Evolutionary conservation across 2,888 invertebrate species (phyloP), one percentile per base, ranked within the genome.

Genomic region (Microctonus hyperodae): DNA sequence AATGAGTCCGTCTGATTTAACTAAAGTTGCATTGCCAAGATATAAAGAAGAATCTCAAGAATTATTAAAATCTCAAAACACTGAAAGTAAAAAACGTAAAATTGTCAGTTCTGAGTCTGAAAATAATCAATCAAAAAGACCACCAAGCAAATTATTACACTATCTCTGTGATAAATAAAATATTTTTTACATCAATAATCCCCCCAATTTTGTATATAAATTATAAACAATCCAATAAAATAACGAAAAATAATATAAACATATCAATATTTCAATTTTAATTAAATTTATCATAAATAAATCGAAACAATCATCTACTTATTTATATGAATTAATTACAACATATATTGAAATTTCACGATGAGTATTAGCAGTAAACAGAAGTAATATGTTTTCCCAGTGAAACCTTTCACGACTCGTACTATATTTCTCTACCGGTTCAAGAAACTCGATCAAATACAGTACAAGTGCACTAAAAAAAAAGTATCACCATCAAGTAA

Each of bases 1-100:
- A 10, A 75, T 88, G 11, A 85, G 85, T 4, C 82, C 86, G 0
- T 81, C 86, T 0, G 89, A 90, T 68, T 77, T 91, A 57, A 87
- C 88, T 0, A 88, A 89, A 68, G 80, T 86, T 6, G 88, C 87
- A 6, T 85, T 88, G 35, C 84, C 85, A 67, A 83, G 83, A 56
- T 90, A 86, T 76, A 89, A 88, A 74, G 83, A 82, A 22, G 73
- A 71, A 75, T 56, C 22, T 6, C 35, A 53, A 57, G 56, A 64
- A 31, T 51, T 16, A 60, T 70, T 70, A 61, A 62, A 58, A 20
- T 53, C 51, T 4, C 33, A 58, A n/a, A 28, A 66, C 20, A 58
- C 60, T 2, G 79, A 79, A 44, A 64, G 68, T 0, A 81, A 78
- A 67, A 80, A 81, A 70, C 71, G 82, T 55, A 81, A 81, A 74